Percentiles rank a stretch among this genome's conserved stretches.
These are phyloP conservation scores for Anguilla obscura DNA, from an alignment of 2,797 vertebrate genomes.

Conservation along the genomic window DNA sequence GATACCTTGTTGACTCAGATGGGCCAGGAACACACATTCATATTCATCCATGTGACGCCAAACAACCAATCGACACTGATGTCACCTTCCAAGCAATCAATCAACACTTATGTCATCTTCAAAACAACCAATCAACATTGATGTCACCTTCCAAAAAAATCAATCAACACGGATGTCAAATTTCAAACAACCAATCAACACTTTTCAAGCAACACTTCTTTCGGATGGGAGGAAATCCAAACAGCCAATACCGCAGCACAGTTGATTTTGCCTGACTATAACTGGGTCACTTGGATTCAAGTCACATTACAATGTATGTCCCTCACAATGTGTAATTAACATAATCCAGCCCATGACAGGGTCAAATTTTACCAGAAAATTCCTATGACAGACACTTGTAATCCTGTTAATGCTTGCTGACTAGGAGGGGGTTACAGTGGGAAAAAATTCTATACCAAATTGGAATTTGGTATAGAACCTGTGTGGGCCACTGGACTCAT, in stretches of 20 bases:
- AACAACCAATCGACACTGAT: slow-evolving; percentile 4
- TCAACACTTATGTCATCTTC: neutral
- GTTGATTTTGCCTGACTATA: neutral
- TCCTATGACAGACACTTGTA: neutral
- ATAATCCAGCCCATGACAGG: neutral
- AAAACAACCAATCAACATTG: neutral
- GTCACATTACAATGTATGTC: neutral
- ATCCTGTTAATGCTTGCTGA: neutral
- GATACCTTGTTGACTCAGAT: neutral
- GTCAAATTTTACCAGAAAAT: neutral
- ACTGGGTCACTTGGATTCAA: neutral
- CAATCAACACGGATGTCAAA: neutral
- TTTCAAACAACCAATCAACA: neutral
- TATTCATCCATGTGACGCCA: neutral
- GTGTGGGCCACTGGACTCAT: neutral
- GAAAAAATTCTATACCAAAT: neutral
- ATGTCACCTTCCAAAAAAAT: neutral
- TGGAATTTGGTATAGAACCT: neutral
- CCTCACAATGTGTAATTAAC: neutral
- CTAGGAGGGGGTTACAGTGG: neutral
- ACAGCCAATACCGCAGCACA: neutral
- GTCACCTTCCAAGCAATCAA: neutral
- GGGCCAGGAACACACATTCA: neutral
- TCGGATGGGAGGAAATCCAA: neutral
- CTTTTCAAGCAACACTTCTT: neutral